Evolutionary conservation across 2,113 vertebrate genomes (phyloP).

Genomic region (Serinus canaria): DNA sequence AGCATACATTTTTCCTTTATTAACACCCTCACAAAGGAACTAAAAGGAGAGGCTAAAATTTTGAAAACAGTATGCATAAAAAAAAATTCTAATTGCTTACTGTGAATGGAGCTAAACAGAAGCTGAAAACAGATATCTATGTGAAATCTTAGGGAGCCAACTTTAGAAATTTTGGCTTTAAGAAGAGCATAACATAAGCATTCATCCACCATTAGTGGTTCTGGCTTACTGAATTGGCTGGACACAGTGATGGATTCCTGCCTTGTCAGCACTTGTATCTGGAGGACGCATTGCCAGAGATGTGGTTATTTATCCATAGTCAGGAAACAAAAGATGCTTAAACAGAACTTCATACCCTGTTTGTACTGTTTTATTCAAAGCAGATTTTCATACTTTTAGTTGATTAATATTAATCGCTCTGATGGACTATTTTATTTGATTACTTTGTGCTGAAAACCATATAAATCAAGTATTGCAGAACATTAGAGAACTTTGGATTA

Average conservation of each 20-base stretch:
- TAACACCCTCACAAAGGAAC: not conserved
- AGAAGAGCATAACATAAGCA: not conserved
- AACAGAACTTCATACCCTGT: not conserved
- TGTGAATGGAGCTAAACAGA: not conserved
- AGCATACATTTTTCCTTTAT: not conserved
- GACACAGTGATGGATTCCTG: not conserved
- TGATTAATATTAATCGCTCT: not conserved
- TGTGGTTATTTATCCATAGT: not conserved
- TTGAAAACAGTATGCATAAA: not conserved
- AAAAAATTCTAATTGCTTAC: not conserved
- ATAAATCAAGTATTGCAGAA: not conserved
- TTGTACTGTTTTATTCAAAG: not conserved
- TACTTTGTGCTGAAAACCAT: not conserved
- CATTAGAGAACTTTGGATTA: not conserved
- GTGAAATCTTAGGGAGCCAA: not conserved
- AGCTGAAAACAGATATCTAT: not conserved
- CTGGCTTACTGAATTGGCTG: not conserved
- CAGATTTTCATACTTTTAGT: not conserved
- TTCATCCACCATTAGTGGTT: not conserved
- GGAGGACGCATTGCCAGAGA: not conserved
- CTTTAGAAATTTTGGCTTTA: not conserved
- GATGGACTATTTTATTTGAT: not conserved
- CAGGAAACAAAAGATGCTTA: not conserved
- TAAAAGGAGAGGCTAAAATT: not conserved
- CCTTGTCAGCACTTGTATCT: slow-evolving; percentile 17